These are phyloP conservation scores for Apodemus sylvaticus DNA, from an alignment of 2,113 vertebrate genomes.

Conservation along the genomic window DNA sequence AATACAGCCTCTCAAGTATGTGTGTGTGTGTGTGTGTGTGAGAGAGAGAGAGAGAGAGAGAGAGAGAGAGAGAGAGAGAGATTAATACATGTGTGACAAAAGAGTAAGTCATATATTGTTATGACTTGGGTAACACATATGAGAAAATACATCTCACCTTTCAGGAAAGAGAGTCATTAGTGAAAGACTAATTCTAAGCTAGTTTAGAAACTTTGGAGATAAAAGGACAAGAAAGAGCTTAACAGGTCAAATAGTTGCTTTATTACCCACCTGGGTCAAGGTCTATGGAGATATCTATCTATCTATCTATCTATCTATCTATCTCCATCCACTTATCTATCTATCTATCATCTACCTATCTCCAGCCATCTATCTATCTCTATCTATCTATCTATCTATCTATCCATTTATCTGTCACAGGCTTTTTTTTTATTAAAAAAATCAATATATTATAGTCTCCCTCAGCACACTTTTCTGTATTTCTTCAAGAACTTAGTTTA, in stretches of 20 bases:
- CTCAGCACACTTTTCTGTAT: background rate
- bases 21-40: background rate
- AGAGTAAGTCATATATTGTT: background rate
- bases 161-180: background rate
- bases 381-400: too few relatives aligned
- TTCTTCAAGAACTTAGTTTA: conserved; percentile 29
- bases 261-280: background rate
- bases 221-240: background rate
- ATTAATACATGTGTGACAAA: background rate
- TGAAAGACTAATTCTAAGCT: conserved; percentile 2
- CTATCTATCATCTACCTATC: background rate
- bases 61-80: too few relatives aligned
- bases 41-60: too few relatives aligned
- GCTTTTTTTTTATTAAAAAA: background rate
- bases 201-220: conserved; percentile 5
- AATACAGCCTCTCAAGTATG: background rate
- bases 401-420: too few relatives aligned
- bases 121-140: background rate
- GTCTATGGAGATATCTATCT: background rate
- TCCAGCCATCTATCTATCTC: background rate
- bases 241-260: background rate
- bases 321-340: background rate
- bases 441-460: background rate
- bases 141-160: background rate
- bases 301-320: background rate